Evolutionary conservation across 1,140 invertebrate genomes (phyloP).

Genomic region (Liolophura sinensis): DNA sequence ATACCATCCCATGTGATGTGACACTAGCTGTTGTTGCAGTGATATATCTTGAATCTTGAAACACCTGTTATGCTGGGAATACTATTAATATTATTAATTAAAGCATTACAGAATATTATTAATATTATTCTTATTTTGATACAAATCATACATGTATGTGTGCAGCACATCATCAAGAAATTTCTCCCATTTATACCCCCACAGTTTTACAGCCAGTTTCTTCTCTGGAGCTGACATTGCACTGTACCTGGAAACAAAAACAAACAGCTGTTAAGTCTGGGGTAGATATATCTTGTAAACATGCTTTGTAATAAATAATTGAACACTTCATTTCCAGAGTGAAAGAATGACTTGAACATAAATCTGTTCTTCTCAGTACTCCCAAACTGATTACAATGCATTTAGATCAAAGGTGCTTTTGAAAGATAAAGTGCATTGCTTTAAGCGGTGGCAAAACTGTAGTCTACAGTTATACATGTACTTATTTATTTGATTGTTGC

Average conservation of each 20-base stretch:
- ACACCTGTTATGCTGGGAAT: no score
- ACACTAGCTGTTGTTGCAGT: no score
- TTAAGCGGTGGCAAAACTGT: neutral
- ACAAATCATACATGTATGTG: neutral
- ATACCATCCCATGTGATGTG: no score
- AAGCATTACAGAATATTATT: no score
- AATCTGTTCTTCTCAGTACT: neutral
- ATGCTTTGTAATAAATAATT: neutral
- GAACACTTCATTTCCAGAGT: neutral
- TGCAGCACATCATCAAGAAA: conserved; percentile 31
- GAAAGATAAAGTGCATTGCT: neutral
- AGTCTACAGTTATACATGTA: no score
- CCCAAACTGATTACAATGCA: neutral
- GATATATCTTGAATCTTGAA: no score
- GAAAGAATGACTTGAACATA: neutral
- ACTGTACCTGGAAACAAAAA: conserved; percentile 40
- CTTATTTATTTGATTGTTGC: no score
- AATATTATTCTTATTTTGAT: no score
- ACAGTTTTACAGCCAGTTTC: conserved; percentile 22
- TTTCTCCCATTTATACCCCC: conserved; percentile 38
- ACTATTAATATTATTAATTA: no score
- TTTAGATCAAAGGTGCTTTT: neutral
- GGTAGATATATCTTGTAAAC: no score
- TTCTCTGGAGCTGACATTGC: conserved; percentile 34
- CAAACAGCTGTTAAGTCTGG: conserved; percentile 1